Conservation (phyloP, 2,797 vertebrate species). For the Amblyopsis hoosieri region DNA sequence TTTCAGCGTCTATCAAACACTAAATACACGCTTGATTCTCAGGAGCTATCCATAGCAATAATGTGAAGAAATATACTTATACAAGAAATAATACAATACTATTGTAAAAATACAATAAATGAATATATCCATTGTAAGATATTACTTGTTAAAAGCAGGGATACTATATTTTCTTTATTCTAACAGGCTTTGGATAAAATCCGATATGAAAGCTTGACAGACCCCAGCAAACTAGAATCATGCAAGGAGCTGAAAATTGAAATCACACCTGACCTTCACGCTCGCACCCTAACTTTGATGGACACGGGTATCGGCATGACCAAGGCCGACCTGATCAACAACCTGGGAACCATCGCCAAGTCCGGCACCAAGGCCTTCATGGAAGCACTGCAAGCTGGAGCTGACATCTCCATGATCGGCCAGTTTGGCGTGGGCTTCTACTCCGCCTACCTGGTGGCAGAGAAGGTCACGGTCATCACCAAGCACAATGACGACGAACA, state of each 20-base stretch:
- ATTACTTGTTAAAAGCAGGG: no score
- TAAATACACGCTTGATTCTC: neutral
- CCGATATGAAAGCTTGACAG: constrained; percentile 74
- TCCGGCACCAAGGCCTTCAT: constrained; percentile 80
- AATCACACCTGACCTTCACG: constrained; percentile 62
- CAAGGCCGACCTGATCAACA: constrained; percentile 82
- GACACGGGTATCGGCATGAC: constrained; percentile 81
- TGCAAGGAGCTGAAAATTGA: constrained; percentile 75
- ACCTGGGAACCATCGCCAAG: constrained; percentile 80
- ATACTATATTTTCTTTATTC: constrained; percentile 10
- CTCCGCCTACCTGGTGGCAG: constrained; percentile 79
- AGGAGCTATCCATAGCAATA: neutral
- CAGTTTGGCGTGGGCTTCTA: constrained; percentile 83
- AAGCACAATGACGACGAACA: constrained; percentile 81
- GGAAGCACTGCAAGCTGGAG: constrained; percentile 80
- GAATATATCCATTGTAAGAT: no score
- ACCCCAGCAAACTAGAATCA: constrained; percentile 71
- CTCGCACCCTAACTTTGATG: constrained; percentile 61
- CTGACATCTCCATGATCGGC: constrained; percentile 80
- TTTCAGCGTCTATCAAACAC: neutral
- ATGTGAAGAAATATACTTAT: neutral
- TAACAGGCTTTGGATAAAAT: constrained; percentile 76
- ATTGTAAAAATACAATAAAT: no score
- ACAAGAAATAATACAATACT: no score
- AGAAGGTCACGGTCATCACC: constrained; percentile 78